These are phyloP conservation scores for Seriola rivoliana DNA, from an alignment of 2,113 vertebrate genomes.

Conservation along the genomic window DNA sequence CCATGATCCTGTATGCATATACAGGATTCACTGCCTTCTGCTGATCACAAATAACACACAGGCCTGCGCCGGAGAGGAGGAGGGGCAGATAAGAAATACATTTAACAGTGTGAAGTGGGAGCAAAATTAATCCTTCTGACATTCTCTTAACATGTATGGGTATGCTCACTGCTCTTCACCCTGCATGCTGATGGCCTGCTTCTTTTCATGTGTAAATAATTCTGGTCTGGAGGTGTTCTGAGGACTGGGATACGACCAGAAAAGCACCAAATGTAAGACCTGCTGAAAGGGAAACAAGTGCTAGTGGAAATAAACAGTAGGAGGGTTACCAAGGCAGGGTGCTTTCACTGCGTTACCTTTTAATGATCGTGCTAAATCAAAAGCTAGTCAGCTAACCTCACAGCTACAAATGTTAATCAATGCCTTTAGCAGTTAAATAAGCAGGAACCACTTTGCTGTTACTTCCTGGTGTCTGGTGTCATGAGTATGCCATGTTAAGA, in stretches of 20 bases:
- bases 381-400: not conserved
- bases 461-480: too few species aligned
- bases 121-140: constrained; percentile 72
- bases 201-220: constrained; percentile 59
- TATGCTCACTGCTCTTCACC: constrained; percentile 28
- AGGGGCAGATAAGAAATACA: constrained; percentile 51
- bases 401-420: not conserved
- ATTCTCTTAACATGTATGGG: constrained; percentile 56
- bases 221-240: constrained; percentile 28
- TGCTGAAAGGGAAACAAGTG: constrained; percentile 29
- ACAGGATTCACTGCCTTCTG: constrained; percentile 40
- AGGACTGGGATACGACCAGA: constrained; percentile 12
- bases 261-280: constrained; percentile 49
- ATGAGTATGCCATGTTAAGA: not conserved
- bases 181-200: constrained; percentile 3
- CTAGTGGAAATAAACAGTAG: constrained; percentile 22
- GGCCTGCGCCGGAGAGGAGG: constrained; percentile 45
- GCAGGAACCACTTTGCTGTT: not conserved
- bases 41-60: constrained; percentile 69
- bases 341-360: not conserved
- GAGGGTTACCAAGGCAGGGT: constrained; percentile 8
- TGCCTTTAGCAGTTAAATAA: not conserved
- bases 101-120: constrained; percentile 56
- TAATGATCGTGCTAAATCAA: constrained; percentile 5
- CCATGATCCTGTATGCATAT: constrained; percentile 64